Evolutionary conservation across 2,797 vertebrate genomes (phyloP).

Genomic region (Bucorvus abyssinicus): DNA sequence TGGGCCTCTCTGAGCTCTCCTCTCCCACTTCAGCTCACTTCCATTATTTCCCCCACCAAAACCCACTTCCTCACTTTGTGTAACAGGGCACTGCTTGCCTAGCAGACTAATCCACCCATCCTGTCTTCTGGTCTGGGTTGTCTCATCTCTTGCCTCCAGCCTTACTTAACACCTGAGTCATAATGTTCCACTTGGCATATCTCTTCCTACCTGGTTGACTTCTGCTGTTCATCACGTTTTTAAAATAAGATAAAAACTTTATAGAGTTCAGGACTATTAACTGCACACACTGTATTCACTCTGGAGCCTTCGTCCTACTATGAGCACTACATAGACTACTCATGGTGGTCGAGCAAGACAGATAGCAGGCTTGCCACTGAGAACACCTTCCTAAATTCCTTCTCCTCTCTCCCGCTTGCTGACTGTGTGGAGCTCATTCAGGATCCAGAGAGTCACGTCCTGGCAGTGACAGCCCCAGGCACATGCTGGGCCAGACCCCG

Average conservation of each 20-base stretch:
- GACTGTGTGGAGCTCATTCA: neutral
- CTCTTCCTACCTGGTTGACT: neutral
- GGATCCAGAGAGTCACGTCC: neutral
- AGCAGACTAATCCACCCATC: neutral
- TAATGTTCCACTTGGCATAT: neutral
- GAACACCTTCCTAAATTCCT: neutral
- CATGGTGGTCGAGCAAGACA: neutral
- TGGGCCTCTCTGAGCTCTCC: neutral
- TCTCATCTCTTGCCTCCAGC: neutral
- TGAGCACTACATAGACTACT: fast-evolving
- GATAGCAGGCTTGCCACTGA: neutral
- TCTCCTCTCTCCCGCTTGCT: neutral
- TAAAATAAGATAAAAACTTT: neutral
- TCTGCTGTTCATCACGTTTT: neutral
- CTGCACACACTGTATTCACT: neutral
- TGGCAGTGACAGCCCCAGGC: neutral
- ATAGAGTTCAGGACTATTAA: neutral
- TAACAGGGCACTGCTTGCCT: neutral
- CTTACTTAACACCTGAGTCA: neutral
- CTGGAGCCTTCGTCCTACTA: neutral
- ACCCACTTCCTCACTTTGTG: neutral
- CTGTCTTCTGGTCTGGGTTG: fast-evolving
- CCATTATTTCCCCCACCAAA: neutral
- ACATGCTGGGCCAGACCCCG: neutral
- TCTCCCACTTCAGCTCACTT: neutral